phyloP scores from a whole-genome alignment of 2,888 invertebrate species.

The Mechanitis messenoides region DNA sequence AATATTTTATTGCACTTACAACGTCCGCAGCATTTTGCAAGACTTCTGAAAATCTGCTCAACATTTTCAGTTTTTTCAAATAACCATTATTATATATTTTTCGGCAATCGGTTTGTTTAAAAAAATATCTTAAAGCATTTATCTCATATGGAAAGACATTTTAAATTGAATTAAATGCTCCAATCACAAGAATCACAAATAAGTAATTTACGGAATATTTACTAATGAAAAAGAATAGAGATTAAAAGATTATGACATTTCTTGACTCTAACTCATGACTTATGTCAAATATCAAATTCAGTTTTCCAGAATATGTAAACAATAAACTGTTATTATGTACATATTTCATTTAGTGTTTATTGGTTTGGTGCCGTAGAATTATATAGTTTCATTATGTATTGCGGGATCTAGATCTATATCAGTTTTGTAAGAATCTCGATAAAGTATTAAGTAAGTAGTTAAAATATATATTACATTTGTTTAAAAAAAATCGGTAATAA shows the following conservation, averaged over 20 bases:
- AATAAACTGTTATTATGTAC: background rate
- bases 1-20: slow-evolving; percentile 50
- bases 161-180: background rate
- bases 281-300: background rate
- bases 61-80: slow-evolving; percentile 45
- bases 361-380: too few species aligned
- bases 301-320: background rate
- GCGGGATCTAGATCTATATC: too few species aligned
- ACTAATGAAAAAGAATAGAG: slow-evolving; percentile 2
- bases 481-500: too few species aligned
- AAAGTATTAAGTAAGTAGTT: too few species aligned
- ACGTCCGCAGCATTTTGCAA: slow-evolving; percentile 75
- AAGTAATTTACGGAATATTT: background rate
- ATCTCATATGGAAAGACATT: background rate
- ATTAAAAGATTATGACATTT: too few species aligned
- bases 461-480: too few species aligned
- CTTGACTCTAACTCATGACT: too few species aligned
- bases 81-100: slow-evolving; percentile 18
- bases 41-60: slow-evolving; percentile 75
- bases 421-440: too few species aligned
- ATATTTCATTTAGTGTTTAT: too few species aligned
- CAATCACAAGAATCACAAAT: background rate
- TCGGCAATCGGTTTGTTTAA: background rate
- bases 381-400: too few species aligned
- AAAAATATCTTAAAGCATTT: background rate